Evolutionary conservation across 1,140 invertebrate species (phyloP), one percentile per base, ranked within the genome.

Genomic region (Samia ricini): DNA sequence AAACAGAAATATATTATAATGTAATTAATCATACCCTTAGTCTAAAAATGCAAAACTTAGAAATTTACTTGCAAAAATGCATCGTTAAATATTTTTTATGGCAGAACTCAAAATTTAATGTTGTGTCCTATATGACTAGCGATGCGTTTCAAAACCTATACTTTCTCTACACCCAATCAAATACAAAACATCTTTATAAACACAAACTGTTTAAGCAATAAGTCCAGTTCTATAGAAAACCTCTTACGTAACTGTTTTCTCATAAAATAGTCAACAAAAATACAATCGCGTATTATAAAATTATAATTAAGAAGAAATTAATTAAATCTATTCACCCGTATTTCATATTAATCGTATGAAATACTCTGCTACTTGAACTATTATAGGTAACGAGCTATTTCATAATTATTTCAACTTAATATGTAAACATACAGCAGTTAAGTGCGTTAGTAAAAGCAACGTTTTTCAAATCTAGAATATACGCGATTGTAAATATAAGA

Each of bases 351-450:
- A 15, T 15, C n/a, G 4, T 15, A 42, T 4, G n/a, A 2, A 15
- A 12, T 42, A 15, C 12, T 42, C n/a, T n/a, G n/a, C n/a, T n/a
- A n/a, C n/a, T n/a, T n/a, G n/a, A n/a, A 42, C 33, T 42, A 3
- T 15, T 42, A 42, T 4, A 29, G 62, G 56, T 67, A 69, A 69
- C 64, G 60, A 70, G 68, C 56, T 57, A 65, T 63, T 61, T 70
- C 24, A 64, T 55, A 73, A 62, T 70, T 42, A 42, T 42, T 42
- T 63, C 65, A 12, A 59, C 57, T 58, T 50, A 23, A 7, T 33
- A 0, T 61, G 54, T n/a, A 61, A 73, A 73, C 57, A 68, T 66
- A 73, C 22, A 60, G 58, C 1, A 10, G 0, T 21, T 12, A 26
- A 52, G 57, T 71, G 42, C 22, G 23, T 15, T 42, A 12, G n/a